phyloP scores from a whole-genome alignment of 2,797 vertebrate species.

The Bradypodion pumilum region DNA sequence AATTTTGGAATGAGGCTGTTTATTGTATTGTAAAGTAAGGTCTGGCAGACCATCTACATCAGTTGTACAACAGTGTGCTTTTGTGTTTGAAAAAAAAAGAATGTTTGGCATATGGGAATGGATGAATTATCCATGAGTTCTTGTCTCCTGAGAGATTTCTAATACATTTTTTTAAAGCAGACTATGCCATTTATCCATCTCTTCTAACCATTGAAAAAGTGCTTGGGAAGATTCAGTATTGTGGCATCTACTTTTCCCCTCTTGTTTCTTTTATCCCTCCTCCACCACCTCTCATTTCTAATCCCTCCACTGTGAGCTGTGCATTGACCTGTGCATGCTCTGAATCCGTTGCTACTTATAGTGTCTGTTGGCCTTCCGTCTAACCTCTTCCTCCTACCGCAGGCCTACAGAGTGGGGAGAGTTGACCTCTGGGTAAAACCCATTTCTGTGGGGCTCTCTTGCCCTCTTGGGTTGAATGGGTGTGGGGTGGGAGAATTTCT shows the following conservation, averaged over 20 bases:
- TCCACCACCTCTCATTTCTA: constrained; percentile 18
- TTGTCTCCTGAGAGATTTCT: neutral
- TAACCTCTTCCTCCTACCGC: constrained; percentile 30
- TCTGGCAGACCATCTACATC: neutral
- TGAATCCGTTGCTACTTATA: constrained; percentile 1
- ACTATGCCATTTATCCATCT: neutral
- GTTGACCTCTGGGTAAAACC: constrained; percentile 58
- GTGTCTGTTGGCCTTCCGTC: constrained; percentile 22
- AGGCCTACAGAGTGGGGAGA: constrained; percentile 33
- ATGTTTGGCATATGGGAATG: neutral
- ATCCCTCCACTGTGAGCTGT: constrained; percentile 28
- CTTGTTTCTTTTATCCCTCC: neutral
- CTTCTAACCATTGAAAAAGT: neutral
- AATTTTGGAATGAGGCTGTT: neutral
- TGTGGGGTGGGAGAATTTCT: constrained; percentile 46
- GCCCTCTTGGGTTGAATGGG: constrained; percentile 39
- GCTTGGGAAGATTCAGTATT: constrained; percentile 22
- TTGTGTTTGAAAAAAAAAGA: neutral
- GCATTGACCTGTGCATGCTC: constrained; percentile 41
- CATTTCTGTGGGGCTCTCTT: constrained; percentile 44
- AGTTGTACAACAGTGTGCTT: neutral
- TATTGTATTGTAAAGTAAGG: neutral
- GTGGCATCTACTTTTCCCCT: neutral
- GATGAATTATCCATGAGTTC: neutral
- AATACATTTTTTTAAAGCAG: neutral